Percentiles rank a stretch among this genome's conserved stretches.
Evolutionary conservation across 2,113 vertebrate genomes (phyloP).

Genomic region (Erinaceus europaeus): DNA sequence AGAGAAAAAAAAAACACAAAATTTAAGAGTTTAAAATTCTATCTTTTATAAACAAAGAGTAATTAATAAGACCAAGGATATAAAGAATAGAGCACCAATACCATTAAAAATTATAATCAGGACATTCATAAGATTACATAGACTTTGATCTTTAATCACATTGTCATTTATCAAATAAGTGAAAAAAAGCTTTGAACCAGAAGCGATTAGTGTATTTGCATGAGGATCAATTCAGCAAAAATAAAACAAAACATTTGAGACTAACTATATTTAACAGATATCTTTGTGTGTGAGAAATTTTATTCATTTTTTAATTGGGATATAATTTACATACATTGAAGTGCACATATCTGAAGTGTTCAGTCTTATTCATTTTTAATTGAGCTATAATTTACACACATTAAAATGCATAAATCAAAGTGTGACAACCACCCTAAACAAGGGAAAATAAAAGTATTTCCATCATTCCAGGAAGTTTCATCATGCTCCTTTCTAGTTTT

Average conservation of each 20-base stretch:
- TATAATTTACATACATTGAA: conserved; percentile 58
- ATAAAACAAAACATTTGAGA: neutral
- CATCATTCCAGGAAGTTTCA: neutral
- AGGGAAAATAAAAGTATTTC: conserved; percentile 6
- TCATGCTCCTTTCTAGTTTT: neutral
- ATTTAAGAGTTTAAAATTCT: neutral
- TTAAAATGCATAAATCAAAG: conserved; percentile 34
- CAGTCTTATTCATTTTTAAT: conserved; percentile 58
- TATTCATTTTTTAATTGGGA: conserved; percentile 51
- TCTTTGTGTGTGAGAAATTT: conserved; percentile 23
- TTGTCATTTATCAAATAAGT: conserved; percentile 19
- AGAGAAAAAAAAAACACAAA: neutral
- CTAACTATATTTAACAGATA: conserved; percentile 35
- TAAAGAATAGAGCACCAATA: neutral
- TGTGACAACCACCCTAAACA: conserved; percentile 15
- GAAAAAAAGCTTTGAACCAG: conserved; percentile 36
- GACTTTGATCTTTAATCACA: neutral
- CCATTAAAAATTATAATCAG: neutral
- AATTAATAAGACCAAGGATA: neutral
- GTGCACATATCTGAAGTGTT: conserved; percentile 27
- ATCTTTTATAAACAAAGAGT: neutral
- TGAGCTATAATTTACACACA: conserved; percentile 51
- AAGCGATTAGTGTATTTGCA: neutral
- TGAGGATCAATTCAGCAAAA: conserved; percentile 3
- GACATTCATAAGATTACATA: neutral